Conservation (phyloP, 2,797 vertebrate genomes). For the Babyrousa celebensis region DNA sequence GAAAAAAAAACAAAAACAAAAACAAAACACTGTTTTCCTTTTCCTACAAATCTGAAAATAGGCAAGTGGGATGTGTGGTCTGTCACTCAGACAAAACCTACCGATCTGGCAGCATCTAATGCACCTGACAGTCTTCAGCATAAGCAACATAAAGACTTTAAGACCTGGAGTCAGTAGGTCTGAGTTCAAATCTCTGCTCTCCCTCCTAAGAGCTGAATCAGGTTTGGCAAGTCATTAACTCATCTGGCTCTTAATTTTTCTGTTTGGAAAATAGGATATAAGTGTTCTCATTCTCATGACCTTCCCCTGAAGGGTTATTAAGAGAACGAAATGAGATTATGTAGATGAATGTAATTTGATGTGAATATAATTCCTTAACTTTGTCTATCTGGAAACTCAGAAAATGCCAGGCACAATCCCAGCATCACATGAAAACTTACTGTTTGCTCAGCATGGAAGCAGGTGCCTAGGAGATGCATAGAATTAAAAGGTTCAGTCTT, state of each 20-base stretch:
- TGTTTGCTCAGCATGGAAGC: not conserved
- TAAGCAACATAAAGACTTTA: not conserved
- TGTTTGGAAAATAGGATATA: conserved; percentile 13
- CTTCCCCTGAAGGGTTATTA: not conserved
- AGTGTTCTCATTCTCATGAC: not conserved
- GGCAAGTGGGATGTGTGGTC: not conserved
- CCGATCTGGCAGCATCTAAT: not conserved
- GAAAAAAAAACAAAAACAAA: not conserved
- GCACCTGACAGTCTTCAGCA: not conserved
- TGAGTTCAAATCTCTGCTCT: conserved; percentile 30
- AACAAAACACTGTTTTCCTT: not conserved
- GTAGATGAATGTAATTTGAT: not conserved
- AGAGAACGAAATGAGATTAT: conserved; percentile 30
- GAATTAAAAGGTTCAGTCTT: not conserved
- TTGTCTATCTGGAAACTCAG: conserved; percentile 39
- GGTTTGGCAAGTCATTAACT: not conserved
- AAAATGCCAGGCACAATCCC: not conserved
- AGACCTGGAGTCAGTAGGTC: not conserved
- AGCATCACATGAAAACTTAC: not conserved
- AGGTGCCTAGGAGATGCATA: not conserved
- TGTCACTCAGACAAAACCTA: not conserved
- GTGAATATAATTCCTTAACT: conserved; percentile 9
- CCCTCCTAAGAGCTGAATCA: not conserved
- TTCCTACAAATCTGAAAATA: not conserved
- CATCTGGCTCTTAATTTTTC: not conserved